Evolutionary conservation across 2,888 invertebrate species (phyloP).

Genomic region (Baronia brevicornis): DNA sequence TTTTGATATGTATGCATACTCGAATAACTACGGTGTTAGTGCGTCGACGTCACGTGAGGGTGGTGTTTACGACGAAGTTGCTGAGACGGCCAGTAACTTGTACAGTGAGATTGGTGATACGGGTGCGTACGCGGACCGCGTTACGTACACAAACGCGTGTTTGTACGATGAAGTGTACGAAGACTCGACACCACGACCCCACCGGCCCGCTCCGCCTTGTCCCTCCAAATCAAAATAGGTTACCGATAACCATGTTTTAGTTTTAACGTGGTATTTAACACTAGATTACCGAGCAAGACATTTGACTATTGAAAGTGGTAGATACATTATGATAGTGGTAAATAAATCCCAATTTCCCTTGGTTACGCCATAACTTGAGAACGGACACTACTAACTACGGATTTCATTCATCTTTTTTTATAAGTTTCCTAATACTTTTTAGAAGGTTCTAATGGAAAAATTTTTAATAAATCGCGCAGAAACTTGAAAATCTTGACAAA

Average conservation of each 20-base stretch:
- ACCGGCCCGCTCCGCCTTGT: slow-evolving; percentile 77
- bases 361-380: too few relatives aligned
- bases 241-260: background rate
- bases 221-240: slow-evolving; percentile 51
- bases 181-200: slow-evolving; percentile 63
- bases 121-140: slow-evolving; percentile 15
- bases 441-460: too few relatives aligned
- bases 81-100: slow-evolving; percentile 51
- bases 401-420: too few relatives aligned
- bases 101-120: slow-evolving; percentile 58
- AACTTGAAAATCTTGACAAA: too few relatives aligned
- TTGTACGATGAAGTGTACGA: slow-evolving; percentile 65
- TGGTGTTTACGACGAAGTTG: slow-evolving; percentile 50
- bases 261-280: background rate
- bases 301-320: too few relatives aligned
- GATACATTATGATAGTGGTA: too few relatives aligned
- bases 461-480: too few relatives aligned
- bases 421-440: too few relatives aligned
- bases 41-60: slow-evolving; percentile 30
- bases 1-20: slow-evolving; percentile 35
- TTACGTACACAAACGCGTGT: slow-evolving; percentile 36
- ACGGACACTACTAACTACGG: too few relatives aligned
- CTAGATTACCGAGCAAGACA: background rate
- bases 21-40: slow-evolving; percentile 28
- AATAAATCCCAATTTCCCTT: too few relatives aligned